phyloP scores from a whole-genome alignment of 2,888 invertebrate species.

The Scelioninae gen. 2 region DNA sequence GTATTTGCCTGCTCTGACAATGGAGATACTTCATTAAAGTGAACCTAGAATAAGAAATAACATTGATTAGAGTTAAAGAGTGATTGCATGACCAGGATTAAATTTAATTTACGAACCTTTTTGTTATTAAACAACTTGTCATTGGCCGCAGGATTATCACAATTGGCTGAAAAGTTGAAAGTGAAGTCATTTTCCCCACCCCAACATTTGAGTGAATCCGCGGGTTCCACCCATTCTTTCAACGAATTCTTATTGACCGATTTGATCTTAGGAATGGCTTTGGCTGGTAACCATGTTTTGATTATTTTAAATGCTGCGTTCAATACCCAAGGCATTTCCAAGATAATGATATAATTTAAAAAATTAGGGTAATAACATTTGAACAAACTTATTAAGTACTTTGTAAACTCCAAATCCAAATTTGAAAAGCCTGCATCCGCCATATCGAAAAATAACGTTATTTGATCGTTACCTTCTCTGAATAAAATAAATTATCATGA shows the following conservation, averaged over 20 bases:
- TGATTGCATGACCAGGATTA: too few relatives aligned
- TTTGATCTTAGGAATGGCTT: conserved; percentile 92
- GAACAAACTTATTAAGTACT: conserved; percentile 90
- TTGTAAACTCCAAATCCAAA: conserved; percentile 94
- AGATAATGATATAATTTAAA: conserved; percentile 91
- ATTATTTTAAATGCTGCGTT: conserved; percentile 94
- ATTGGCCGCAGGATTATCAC: conserved; percentile 64
- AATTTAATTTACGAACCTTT: conserved; percentile 72
- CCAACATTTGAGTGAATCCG: conserved; percentile 87
- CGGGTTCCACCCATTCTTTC: conserved; percentile 83
- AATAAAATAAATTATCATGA: conserved; percentile 9
- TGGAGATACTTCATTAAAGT: conserved; percentile 80
- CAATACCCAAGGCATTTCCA: conserved; percentile 95
- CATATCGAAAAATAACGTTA: conserved; percentile 94
- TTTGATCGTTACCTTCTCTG: conserved; percentile 83
- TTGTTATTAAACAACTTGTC: conserved; percentile 76
- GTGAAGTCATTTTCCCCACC: conserved; percentile 86
- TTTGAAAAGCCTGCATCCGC: conserved; percentile 89
- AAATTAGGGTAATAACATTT: conserved; percentile 92
- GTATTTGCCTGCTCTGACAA: conserved; percentile 75
- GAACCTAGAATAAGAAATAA: conserved; percentile 76
- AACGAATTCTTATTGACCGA: conserved; percentile 86
- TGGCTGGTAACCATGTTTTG: conserved; percentile 89
- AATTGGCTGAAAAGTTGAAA: conserved; percentile 84
- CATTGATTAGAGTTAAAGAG: too few relatives aligned